Conservation (phyloP, 2,888 invertebrate species). For the Callyntrura sp. region DNA sequence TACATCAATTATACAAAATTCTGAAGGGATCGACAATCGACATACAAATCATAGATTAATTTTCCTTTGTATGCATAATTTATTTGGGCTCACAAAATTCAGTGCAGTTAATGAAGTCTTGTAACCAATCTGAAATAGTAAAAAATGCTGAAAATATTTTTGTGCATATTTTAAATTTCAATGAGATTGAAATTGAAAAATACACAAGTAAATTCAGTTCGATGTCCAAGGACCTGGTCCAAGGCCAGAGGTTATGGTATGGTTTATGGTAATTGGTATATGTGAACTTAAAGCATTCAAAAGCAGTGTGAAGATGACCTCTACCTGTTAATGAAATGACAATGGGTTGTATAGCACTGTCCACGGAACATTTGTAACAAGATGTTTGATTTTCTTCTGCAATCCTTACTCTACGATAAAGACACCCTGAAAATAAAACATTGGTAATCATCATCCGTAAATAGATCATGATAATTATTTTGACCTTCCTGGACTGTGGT, state of each 20-base stretch:
- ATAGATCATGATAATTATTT: neutral
- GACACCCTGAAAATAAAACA: conserved; percentile 29
- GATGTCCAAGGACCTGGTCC: no score
- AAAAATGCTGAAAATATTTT: no score
- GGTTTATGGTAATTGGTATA: no score
- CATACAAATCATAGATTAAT: no score
- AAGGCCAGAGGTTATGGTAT: no score
- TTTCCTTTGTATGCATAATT: no score
- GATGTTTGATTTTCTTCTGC: conserved; percentile 6
- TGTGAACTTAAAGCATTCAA: no score
- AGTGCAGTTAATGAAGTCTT: conserved; percentile 50
- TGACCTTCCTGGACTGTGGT: no score
- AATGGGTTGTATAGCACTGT: neutral
- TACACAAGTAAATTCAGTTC: neutral
- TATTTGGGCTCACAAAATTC: conserved; percentile 22
- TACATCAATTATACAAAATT: no score
- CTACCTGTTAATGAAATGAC: conserved; percentile 22
- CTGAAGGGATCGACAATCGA: no score
- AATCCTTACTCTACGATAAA: conserved; percentile 17
- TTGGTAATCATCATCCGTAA: neutral
- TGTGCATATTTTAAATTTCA: no score
- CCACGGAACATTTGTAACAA: conserved; percentile 11
- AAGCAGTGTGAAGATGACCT: neutral
- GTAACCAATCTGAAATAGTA: conserved; percentile 32
- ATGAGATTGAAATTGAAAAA: no score